These are phyloP conservation scores for Lithosia quadra DNA, from an alignment of 2,888 invertebrate genomes.

Conservation along the genomic window DNA sequence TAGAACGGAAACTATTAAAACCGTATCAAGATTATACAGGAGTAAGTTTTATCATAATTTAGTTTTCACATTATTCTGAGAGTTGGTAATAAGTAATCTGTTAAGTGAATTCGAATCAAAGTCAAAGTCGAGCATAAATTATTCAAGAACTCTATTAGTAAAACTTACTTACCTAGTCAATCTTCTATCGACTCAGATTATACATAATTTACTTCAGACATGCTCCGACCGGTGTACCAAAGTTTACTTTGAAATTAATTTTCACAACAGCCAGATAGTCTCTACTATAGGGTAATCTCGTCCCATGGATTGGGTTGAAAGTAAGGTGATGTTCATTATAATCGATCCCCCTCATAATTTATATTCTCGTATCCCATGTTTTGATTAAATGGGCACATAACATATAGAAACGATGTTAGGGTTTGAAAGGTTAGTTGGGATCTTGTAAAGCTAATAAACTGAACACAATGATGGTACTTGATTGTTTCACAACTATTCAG, in stretches of 20 bases:
- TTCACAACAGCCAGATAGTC: slow-evolving; percentile 54
- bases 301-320: slow-evolving; percentile 30
- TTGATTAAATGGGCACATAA: slow-evolving; percentile 5
- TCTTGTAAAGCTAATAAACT: neutral
- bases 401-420: neutral
- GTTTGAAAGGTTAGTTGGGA: neutral
- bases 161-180: slow-evolving; percentile 28
- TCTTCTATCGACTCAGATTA: slow-evolving; percentile 45
- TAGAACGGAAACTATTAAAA: slow-evolving; percentile 34
- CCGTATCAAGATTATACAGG: slow-evolving; percentile 24
- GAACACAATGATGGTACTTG: neutral
- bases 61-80: slow-evolving; percentile 21
- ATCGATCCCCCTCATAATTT: slow-evolving; percentile 26
- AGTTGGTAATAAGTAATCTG: slow-evolving; percentile 30
- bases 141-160: slow-evolving; percentile 34
- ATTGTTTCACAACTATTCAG: neutral
- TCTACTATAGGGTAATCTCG: slow-evolving; percentile 47
- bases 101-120: slow-evolving; percentile 36
- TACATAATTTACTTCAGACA: slow-evolving; percentile 50
- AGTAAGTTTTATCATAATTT: slow-evolving; percentile 35
- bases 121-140: slow-evolving; percentile 41
- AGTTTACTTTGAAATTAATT: slow-evolving; percentile 56
- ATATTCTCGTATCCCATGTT: neutral
- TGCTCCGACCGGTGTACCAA: slow-evolving; percentile 41
- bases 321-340: slow-evolving; percentile 19